Percentiles rank a stretch among this genome's conserved stretches.
These are phyloP conservation scores for Thereva nobilitata DNA, from an alignment of 2,888 invertebrate species.

Conservation along the genomic window DNA sequence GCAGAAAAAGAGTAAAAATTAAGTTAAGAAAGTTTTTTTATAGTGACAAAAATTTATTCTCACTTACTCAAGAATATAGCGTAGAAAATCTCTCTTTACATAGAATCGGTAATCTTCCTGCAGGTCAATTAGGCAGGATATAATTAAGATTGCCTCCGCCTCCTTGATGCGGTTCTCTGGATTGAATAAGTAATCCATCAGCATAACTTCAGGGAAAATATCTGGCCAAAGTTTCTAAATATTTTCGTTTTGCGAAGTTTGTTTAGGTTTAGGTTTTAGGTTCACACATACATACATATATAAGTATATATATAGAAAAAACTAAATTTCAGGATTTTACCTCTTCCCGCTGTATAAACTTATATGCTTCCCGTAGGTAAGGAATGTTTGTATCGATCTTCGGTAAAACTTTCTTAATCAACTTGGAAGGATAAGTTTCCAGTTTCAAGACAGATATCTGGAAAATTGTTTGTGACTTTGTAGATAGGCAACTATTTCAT, in stretches of 20 bases:
- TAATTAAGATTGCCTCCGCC: constrained; percentile 52
- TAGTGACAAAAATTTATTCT: constrained; percentile 8
- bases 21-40: constrained; percentile 13
- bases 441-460: constrained; percentile 52
- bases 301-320: no score
- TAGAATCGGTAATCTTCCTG: constrained; percentile 58
- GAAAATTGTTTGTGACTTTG: constrained; percentile 35
- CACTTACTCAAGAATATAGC: constrained; percentile 54
- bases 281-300: not conserved
- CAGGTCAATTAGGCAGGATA: constrained; percentile 56
- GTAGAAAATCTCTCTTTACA: constrained; percentile 56
- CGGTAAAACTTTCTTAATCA: constrained; percentile 49
- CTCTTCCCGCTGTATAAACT: constrained; percentile 54
- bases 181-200: constrained; percentile 58
- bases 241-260: constrained; percentile 25
- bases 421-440: constrained; percentile 45
- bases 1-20: constrained; percentile 1
- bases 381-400: constrained; percentile 49
- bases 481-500: constrained; percentile 1
- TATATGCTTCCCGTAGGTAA: constrained; percentile 51
- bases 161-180: constrained; percentile 47
- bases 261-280: constrained; percentile 1
- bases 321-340: constrained; percentile 43
- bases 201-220: constrained; percentile 55
- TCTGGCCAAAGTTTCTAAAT: constrained; percentile 56